phyloP scores from a whole-genome alignment of 2,888 invertebrate genomes.

The Calliphora vomitoria region DNA sequence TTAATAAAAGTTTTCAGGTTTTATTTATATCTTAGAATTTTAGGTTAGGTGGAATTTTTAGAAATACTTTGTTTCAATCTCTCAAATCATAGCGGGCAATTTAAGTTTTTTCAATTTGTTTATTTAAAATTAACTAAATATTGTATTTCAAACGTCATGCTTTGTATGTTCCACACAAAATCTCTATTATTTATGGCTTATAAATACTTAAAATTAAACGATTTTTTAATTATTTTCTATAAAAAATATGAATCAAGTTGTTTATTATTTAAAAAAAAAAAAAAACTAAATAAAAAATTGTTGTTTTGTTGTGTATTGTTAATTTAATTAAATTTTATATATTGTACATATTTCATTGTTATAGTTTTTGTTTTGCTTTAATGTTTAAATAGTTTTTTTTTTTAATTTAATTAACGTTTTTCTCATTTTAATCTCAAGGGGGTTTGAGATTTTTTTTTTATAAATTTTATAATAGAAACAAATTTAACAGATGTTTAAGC shows the following conservation, averaged over 20 bases:
- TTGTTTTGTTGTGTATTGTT: neutral
- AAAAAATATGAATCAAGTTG: neutral
- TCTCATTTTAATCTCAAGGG: conserved; percentile 3
- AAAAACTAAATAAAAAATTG: neutral
- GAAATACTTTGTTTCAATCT: too few species aligned
- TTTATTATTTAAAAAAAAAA: neutral
- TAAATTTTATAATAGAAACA: neutral
- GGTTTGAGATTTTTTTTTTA: neutral
- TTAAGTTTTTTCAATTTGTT: too few species aligned
- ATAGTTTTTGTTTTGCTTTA: neutral
- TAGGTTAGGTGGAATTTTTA: neutral
- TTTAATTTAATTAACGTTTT: neutral
- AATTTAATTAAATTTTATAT: neutral
- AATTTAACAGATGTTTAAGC: neutral
- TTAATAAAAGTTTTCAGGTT: too few species aligned
- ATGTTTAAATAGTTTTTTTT: neutral
- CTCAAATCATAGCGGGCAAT: too few species aligned
- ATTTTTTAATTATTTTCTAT: too few species aligned
- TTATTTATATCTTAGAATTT: neutral
- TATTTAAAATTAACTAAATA: too few species aligned
- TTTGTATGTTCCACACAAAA: too few species aligned
- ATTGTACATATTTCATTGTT: neutral
- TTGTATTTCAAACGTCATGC: too few species aligned
- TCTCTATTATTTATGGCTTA: too few species aligned
- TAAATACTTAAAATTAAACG: too few species aligned